Base-by-base conservation (phyloP, 2,113 vertebrate species). In the Aegotheles bennettii region DNA sequence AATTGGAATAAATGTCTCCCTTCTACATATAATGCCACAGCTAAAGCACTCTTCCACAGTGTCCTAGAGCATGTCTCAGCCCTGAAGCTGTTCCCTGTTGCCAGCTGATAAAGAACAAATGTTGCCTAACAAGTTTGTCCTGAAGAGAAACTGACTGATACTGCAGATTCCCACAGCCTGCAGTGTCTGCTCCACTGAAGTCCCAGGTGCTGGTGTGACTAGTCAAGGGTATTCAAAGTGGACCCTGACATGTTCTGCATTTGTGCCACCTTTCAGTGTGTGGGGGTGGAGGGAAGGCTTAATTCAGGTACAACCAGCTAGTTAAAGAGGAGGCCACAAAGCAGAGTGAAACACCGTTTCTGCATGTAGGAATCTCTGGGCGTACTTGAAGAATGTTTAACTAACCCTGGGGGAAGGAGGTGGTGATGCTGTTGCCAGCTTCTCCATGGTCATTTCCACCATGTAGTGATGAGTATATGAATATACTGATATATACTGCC, bases 51-150 rank as follows among this genome's bases (percentile, higher is more conserved):
- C 47, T 59, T 84, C 61, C 38, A 43, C 4, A 48, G 7, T 21
- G 20, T 81, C 67, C 33, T 19, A 48, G 42, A 60, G 45, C 59
- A 76, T 13, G 42, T 36, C 50, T 86, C 38, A 61, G 31, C 77
- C 65, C 60, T 53, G 43, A 76, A 91, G 45, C 38, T 68, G 31
- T 60, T 94, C 40, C 24, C 11, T 65, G 31, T 47, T 89, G 31
- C 21, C 79, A 19, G 36, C n/a, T 74, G 75, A 86, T 88, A 93
- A 85, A 47, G 50, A 89, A n/a, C 0, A 2, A 87, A 95, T 79
- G 84, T 33, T 67, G 63, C 29, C 45, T 54, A 86, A 56, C 93
- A 69, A 54, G 89, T 95, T 91, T 90, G 47, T 91, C 73, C 56
- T 4, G 19, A 70, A 63, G 28, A 64, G 48, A 92, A 89, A 51